Evolutionary conservation across 2,888 invertebrate species (phyloP).

Genomic region (Loripinus fragilis): DNA sequence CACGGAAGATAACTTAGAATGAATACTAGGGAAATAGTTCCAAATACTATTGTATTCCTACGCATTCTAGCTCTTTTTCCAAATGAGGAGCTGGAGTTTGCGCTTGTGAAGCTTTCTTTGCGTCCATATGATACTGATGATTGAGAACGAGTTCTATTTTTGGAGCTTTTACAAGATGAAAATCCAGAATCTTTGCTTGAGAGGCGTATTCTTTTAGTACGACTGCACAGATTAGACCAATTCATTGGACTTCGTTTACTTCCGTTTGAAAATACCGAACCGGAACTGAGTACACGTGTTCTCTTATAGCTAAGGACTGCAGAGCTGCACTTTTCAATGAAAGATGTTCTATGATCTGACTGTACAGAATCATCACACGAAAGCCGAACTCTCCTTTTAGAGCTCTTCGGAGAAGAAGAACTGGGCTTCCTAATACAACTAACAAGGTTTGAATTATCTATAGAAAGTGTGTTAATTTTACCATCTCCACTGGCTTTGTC

Average conservation of each 20-base stretch:
- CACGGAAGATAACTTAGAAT: slow-evolving; percentile 45
- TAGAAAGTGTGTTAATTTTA: neutral
- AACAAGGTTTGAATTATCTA: neutral
- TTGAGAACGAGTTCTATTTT: neutral
- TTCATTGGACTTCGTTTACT: neutral
- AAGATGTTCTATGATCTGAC: neutral
- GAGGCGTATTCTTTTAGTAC: neutral
- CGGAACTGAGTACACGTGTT: neutral
- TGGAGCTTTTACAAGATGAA: neutral
- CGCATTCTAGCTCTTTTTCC: slow-evolving; percentile 33
- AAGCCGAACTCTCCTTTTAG: neutral
- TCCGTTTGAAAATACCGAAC: neutral
- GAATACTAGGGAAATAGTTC: slow-evolving; percentile 35
- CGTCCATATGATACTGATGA: neutral
- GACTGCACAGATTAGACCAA: neutral
- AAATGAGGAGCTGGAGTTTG: neutral
- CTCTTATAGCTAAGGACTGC: neutral
- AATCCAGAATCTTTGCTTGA: neutral
- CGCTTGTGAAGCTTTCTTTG: neutral
- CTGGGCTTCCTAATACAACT: neutral
- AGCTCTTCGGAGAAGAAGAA: neutral
- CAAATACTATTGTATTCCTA: slow-evolving; percentile 38
- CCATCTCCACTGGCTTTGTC: neutral
- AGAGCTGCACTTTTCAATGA: neutral
- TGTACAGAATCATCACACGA: neutral